Base-by-base conservation (phyloP, 2,797 vertebrate species). In the Syngnathus rostellatus region DNA sequence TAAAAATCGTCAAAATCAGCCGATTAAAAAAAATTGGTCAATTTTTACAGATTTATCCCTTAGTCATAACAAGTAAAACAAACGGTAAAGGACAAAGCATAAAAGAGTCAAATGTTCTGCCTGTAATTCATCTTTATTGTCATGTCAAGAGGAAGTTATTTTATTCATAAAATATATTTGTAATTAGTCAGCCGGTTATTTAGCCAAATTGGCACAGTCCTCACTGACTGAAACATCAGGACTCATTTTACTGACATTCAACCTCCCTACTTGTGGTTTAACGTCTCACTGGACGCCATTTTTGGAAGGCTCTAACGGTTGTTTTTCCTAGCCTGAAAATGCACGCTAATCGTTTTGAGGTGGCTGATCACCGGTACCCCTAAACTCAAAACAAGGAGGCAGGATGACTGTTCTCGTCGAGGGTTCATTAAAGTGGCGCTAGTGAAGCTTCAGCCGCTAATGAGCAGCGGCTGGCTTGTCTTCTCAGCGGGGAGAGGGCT, bases 381-480 rank as follows among this genome's bases (percentile, higher is more conserved):
- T 79, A 71, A 78, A 74, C 77, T 75, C 55, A 74, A 46, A 72
- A 75, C 25, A 76, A 74, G 73, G 68, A 78, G 80, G 80, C 81
- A 84, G 86, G 82, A 89, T 81, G 68, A 73, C 71, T 83, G 79
- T 75, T 86, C 85, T 88, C 85, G 81, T 88, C 70, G 81, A 83
- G 82, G 81, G 78, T 89, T 89, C 87, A 87, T 91, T 90, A 89
- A 86, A 87, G 67, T 65, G 69, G 57, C 78, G 79, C 81, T 87
- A 83, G 86, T 87, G 87, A 86, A 88, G 84, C 86, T 84, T 87
- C 82, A 81, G 84, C 77, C 81, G 77, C 82, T 90, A 90, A 90
- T 87, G 84, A 89, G 86, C 76, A 75, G 82, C 70, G 80, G 81
- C 88, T 88, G 83, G 83, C 86, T 87, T 74, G 68, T 84, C 82